Evolutionary conservation across 2,888 invertebrate species (phyloP), one percentile per base, ranked within the genome.

Genomic region (Athrips mouffetella): DNA sequence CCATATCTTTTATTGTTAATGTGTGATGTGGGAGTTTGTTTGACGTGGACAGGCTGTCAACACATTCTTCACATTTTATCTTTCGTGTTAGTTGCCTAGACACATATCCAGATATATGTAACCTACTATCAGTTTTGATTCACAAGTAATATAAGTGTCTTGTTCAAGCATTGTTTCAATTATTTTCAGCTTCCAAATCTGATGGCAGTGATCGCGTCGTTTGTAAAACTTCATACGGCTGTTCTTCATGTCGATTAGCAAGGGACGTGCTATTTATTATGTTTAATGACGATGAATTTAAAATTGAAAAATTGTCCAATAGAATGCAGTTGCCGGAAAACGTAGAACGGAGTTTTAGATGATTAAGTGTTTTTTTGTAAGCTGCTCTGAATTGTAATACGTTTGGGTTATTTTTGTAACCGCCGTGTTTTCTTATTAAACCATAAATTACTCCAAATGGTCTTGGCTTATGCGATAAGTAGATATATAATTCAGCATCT

Each of bases 1-100:
- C 52, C 55, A 55, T 54, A 20, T 58, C 49, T 55, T 53, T 50
- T 3, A 56, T 53, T 49, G 51, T 57, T n/a, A 55, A 45, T 45
- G 49, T 51, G 46, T 57, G 57, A 40, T 55, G 52, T 27, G 51
- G 49, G 10, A 57, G 49, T 31, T 29, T 55, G 6, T 48, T 2
- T 31, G 49, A 16, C 41, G 54, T 52, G 8, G 35, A 45, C 30
- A 53, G 50, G 20, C 29, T 41, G n/a, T 37, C 37, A 1, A 40
- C 25, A 40, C 42, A 42, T 29, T 16, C 42, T 42, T 42, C 42
- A 16, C 42, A 29, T 29, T 42, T 42, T 31, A 45, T 13, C 7
- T 10, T 8, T 21, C 11, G n/a, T 29, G 45, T 31, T 2, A 31
- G 2, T 11, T 4, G 4, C 16, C 13, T n/a, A 1, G 40, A 40